Conservation (phyloP, 2,888 invertebrate genomes). For the Macaria liturata region DNA sequence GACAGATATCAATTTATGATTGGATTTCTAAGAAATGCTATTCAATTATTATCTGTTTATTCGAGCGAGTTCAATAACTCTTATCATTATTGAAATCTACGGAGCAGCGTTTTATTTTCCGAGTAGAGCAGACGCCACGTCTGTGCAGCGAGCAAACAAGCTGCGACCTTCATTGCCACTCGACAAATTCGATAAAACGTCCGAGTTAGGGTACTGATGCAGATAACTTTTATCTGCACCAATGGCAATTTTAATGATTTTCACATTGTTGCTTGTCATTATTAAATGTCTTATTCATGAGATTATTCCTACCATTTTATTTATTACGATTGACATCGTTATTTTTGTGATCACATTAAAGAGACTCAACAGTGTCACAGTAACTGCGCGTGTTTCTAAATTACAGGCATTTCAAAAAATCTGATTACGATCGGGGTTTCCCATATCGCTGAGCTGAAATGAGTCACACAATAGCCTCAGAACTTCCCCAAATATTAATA, state of each 20-base stretch:
- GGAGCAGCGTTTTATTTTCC: constrained; percentile 29
- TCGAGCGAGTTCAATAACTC: constrained; percentile 35
- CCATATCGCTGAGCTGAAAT: neutral
- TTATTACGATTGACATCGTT: no score
- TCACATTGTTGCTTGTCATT: no score
- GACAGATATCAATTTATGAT: neutral
- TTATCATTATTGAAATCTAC: constrained; percentile 26
- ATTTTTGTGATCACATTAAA: no score
- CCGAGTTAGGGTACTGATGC: no score
- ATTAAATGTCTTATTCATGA: no score
- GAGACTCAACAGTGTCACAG: no score
- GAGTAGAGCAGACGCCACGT: constrained; percentile 17
- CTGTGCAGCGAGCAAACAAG: constrained; percentile 26
- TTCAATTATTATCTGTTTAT: constrained; percentile 8
- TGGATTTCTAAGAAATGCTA: constrained; percentile 16
- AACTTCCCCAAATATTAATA: constrained; percentile 8
- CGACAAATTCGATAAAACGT: constrained; percentile 14
- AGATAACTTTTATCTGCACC: no score
- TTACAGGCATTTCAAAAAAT: no score
- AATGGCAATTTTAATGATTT: no score
- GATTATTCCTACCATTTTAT: no score
- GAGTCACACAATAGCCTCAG: constrained; percentile 1
- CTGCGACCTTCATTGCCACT: constrained; percentile 9
- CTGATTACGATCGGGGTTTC: neutral
- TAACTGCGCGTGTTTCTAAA: no score